A percentile compares a stretch with the other conserved stretches of the same genome.
Evolutionary conservation across 1,140 invertebrate species (phyloP).

Genomic region (Drosophila murphyi): DNA sequence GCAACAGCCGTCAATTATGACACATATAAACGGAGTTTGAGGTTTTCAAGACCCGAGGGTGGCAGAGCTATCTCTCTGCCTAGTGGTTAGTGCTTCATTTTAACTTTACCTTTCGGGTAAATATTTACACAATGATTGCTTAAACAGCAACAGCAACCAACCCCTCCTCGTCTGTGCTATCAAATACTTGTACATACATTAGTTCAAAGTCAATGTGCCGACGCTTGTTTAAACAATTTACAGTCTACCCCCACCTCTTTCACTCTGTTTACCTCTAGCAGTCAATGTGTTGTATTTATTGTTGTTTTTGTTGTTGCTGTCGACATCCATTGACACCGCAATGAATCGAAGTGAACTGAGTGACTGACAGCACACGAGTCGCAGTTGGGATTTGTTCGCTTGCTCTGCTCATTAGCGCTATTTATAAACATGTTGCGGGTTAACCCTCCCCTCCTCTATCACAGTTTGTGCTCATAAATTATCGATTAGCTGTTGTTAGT

Average conservation of each 20-base stretch:
- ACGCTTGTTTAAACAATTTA: conserved; percentile 74
- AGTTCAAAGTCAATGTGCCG: conserved; percentile 70
- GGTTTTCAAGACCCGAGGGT: neutral
- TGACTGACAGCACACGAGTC: conserved; percentile 21
- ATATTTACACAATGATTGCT: conserved; percentile 73
- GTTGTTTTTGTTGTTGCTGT: conserved; percentile 3
- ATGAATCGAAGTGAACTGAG: conserved; percentile 36
- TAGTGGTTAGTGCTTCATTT: conserved; percentile 59
- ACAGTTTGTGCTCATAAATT: conserved; percentile 76
- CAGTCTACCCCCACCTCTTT: conserved; percentile 10
- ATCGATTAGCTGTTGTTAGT: conserved; percentile 65
- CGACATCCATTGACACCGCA: conserved; percentile 29
- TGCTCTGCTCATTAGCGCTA: conserved; percentile 68
- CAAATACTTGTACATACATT: conserved; percentile 18
- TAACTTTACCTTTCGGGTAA: conserved; percentile 70
- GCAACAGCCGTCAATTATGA: conserved; percentile 16
- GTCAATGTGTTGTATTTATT: neutral
- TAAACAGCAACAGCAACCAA: conserved; percentile 48
- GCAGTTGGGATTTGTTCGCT: conserved; percentile 15
- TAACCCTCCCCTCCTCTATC: conserved; percentile 21
- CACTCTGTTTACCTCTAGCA: neutral
- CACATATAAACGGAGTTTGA: neutral
- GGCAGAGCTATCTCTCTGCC: neutral
- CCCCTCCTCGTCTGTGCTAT: conserved; percentile 8
- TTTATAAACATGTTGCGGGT: conserved; percentile 77